Evolutionary conservation across 2,797 vertebrate genomes (phyloP).

Genomic region (Enteromius unitaeniatus): DNA sequence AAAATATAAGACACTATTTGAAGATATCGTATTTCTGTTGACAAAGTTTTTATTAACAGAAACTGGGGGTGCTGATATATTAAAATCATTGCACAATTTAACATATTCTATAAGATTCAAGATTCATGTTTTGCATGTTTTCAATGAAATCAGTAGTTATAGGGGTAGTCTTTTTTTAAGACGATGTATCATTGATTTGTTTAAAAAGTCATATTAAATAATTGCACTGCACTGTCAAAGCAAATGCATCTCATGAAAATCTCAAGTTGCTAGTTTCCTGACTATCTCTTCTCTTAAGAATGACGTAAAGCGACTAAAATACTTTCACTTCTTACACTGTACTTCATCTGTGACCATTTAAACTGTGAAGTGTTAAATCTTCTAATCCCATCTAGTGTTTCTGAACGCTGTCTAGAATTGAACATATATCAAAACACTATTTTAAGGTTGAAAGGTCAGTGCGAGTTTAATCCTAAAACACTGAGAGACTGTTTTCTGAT

Average conservation of each 20-base stretch:
- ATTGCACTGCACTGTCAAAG: neutral
- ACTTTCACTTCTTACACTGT: slow-evolving; percentile 19
- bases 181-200: neutral
- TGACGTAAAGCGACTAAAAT: slow-evolving; percentile 22
- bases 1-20: slow-evolving; percentile 3
- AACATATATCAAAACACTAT: slow-evolving; percentile 13
- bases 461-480: neutral
- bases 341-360: slow-evolving; percentile 2
- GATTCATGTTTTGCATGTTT: neutral
- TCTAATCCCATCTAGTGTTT: slow-evolving; percentile 45
- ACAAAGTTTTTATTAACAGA: neutral
- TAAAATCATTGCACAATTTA: neutral
- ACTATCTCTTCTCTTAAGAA: neutral
- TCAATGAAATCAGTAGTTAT: neutral
- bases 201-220: neutral
- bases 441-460: neutral
- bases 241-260: neutral
- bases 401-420: slow-evolving; percentile 4
- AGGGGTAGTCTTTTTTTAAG: neutral
- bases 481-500: neutral
- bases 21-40: neutral
- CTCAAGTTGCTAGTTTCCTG: no score
- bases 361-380: slow-evolving; percentile 42
- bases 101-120: neutral
- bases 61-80: neutral